A percentile compares a stretch with the other conserved stretches of the same genome.
phyloP scores from a whole-genome alignment of 1,140 invertebrate genomes.

The Magallana angulata region DNA sequence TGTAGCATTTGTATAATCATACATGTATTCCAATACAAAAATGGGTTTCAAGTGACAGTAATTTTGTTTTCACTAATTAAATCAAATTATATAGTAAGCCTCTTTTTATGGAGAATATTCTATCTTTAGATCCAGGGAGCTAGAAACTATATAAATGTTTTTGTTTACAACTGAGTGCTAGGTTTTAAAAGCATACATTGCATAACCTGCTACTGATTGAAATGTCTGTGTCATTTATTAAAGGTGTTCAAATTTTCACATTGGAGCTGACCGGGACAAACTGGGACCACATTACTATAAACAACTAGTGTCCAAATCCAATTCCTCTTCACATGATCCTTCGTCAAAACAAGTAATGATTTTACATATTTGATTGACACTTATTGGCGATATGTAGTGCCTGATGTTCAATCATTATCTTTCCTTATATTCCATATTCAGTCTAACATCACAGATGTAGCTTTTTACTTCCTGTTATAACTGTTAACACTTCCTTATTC shows the following conservation, averaged over 20 bases:
- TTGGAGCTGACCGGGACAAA: slow-evolving; percentile 62
- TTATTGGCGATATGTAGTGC: too few relatives aligned
- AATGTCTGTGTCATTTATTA: slow-evolving; percentile 32
- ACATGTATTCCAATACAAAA: too few relatives aligned
- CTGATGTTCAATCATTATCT: neutral
- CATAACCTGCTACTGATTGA: too few relatives aligned
- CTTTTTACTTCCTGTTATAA: neutral
- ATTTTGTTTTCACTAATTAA: too few relatives aligned
- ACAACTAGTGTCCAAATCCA: slow-evolving; percentile 62
- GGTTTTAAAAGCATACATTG: too few relatives aligned
- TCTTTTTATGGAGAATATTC: too few relatives aligned
- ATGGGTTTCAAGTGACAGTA: too few relatives aligned
- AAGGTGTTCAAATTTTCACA: slow-evolving; percentile 70
- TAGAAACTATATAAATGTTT: too few relatives aligned
- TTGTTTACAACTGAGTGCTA: too few relatives aligned
- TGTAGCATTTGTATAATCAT: too few relatives aligned
- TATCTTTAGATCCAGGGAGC: too few relatives aligned
- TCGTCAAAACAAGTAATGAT: slow-evolving; percentile 72
- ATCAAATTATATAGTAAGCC: too few relatives aligned
- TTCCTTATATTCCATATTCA: neutral
- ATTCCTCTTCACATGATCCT: slow-evolving; percentile 63
- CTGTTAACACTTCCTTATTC: neutral
- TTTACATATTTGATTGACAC: neutral
- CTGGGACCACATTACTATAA: slow-evolving; percentile 70
- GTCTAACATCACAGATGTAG: neutral